Base-by-base conservation (phyloP, 1,140 invertebrate genomes). In the Sitophilus oryzae region DNA sequence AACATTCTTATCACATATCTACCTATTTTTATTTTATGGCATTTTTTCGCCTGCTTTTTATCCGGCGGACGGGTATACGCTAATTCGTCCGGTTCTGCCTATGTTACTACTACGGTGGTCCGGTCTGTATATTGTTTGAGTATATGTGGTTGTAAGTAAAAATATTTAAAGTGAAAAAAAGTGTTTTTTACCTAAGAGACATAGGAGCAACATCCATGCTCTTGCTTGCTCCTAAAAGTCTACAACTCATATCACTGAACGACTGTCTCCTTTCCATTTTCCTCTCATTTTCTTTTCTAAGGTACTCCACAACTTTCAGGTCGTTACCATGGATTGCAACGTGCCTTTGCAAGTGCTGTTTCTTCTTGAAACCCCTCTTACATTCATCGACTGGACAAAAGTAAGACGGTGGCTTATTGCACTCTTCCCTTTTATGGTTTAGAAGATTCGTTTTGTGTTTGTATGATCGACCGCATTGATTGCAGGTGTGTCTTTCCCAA, bases 321-420 rank as follows among this genome's bases (percentile, higher is more conserved):
- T 25, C 58, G 35, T 63, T 51, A 19, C 54, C 47, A 41, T 65
- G 63, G 16, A 61, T 48, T 36, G 38, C 52, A 52, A 73, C 66
- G 56, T 78, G 76, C 25, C 73, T 62, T 23, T 74, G 71, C 25
- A 77, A 63, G 45, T 76, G 74, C 0, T 71, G 73, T 46, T 67
- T 73, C 48, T 69, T 86, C 62, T 87, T 84, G 44, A 85, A 85
- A 53, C 80, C 82, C 74, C 87, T 88, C 6, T 81, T 77, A 71
- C 88, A 90, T 10, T 52, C 41, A 1, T 42, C 38, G 10, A 64
- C 23, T 11, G 76, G 75, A 54, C 80, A 82, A 46, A 66, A 66
- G 59, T 66, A 60, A 2, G 61, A 64, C 2, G 66, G 66, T 4
- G 54, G 54, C 57, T 65, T 66, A 19, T 65, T 65, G 30, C 66